A percentile compares a stretch with the other conserved stretches of the same genome.
phyloP scores from a whole-genome alignment of 2,113 vertebrate species.

The Panthera leo region DNA sequence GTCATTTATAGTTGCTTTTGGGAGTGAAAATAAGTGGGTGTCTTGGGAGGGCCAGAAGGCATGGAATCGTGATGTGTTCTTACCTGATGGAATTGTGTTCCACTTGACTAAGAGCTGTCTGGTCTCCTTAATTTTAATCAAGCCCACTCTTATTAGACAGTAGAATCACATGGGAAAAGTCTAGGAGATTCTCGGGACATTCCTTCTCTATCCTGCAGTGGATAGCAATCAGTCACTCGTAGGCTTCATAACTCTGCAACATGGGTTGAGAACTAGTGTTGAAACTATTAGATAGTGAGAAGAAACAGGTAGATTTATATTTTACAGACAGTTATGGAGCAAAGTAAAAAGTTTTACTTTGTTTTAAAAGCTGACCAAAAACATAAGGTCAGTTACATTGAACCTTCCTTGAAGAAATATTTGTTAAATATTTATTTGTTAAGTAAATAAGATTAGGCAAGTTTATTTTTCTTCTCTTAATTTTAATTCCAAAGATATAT shows the following conservation, averaged over 20 bases:
- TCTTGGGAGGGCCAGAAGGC: neutral
- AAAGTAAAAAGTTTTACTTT: neutral
- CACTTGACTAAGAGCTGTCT: neutral
- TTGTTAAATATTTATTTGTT: neutral
- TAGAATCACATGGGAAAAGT: neutral
- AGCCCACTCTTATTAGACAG: neutral
- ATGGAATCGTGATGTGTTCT: neutral
- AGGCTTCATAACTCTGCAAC: neutral
- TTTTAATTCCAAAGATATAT: neutral
- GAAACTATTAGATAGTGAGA: neutral
- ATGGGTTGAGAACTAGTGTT: neutral
- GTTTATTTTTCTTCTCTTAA: neutral
- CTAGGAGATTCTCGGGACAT: neutral
- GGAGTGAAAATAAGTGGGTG: neutral
- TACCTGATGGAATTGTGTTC: neutral
- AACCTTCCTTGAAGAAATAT: neutral
- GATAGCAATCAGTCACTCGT: neutral
- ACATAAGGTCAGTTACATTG: neutral
- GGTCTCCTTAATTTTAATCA: neutral
- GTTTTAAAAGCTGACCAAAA: neutral
- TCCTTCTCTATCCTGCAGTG: neutral
- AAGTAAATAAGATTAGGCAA: neutral
- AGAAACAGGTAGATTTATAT: neutral
- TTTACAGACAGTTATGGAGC: neutral
- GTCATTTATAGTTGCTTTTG: neutral